A percentile compares a stretch with the other conserved stretches of the same genome.
phyloP scores from a whole-genome alignment of 2,888 invertebrate species.

The Coenonympha arcania region DNA sequence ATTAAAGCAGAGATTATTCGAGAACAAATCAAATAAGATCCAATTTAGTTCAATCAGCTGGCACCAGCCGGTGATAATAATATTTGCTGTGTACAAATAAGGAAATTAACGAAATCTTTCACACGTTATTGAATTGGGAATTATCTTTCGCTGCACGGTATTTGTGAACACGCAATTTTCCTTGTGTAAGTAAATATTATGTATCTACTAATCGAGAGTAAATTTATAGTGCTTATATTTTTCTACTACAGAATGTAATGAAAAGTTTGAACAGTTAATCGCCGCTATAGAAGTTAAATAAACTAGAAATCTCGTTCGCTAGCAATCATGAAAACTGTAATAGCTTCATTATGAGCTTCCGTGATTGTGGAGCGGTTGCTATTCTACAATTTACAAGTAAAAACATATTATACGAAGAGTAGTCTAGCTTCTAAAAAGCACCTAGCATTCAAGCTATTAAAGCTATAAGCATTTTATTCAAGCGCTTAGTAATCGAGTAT shows the following conservation, averaged over 20 bases:
- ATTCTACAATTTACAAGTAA: not conserved
- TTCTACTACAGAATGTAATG: no score
- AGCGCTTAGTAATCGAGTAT: no score
- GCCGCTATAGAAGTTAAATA: not conserved
- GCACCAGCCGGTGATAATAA: not conserved
- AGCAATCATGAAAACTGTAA: not conserved
- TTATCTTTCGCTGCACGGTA: not conserved
- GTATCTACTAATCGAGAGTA: no score
- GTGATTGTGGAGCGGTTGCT: no score
- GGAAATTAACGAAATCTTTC: not conserved
- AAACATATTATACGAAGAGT: no score
- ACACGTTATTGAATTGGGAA: not conserved
- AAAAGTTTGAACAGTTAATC: no score
- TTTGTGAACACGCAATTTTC: not conserved
- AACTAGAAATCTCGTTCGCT: not conserved
- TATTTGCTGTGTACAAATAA: not conserved
- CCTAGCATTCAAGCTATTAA: no score
- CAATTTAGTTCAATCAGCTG: not conserved
- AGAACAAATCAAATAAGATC: not conserved
- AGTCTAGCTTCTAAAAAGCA: no score
- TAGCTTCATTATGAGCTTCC: not conserved
- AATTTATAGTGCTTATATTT: no score
- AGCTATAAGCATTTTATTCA: no score
- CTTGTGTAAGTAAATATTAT: no score
- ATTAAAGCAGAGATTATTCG: not conserved